Conservation (phyloP, 2,797 vertebrate genomes). For the Pogonophryne albipinna region DNA sequence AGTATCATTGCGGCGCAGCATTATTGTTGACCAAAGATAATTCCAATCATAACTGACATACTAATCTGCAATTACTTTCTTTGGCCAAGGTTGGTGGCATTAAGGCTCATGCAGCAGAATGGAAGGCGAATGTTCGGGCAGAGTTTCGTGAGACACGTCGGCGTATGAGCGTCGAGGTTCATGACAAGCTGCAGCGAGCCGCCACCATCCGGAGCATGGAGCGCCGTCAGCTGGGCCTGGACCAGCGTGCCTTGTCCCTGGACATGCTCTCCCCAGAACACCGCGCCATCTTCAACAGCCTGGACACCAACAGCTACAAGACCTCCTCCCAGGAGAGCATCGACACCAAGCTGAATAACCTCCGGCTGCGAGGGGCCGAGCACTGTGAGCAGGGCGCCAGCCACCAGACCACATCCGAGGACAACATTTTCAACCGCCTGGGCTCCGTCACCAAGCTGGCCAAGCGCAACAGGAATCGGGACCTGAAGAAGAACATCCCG, state of each 20-base stretch:
- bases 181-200: conserved; percentile 94
- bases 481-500: conserved; percentile 91
- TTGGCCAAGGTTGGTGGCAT: conserved; percentile 91
- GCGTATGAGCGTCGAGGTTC: conserved; percentile 94
- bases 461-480: conserved; percentile 92
- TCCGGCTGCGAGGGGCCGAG: conserved; percentile 86
- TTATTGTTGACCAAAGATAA: background rate
- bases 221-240: conserved; percentile 91
- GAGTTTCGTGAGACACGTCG: conserved; percentile 95
- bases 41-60: background rate
- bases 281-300: conserved; percentile 90
- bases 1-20: background rate
- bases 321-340: conserved; percentile 97
- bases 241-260: conserved; percentile 93
- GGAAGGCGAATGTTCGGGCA: conserved; percentile 95
- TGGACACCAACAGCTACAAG: conserved; percentile 91
- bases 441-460: conserved; percentile 89
- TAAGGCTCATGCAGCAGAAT: conserved; percentile 95
- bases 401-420: conserved; percentile 89
- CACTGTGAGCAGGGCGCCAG: conserved; percentile 81
- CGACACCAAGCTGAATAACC: conserved; percentile 93
- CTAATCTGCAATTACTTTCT: conserved; percentile 18
- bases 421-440: conserved; percentile 95
- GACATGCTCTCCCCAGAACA: conserved; percentile 96
- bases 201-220: conserved; percentile 98